These are phyloP conservation scores for Nilaparvata lugens DNA, from an alignment of 1,140 invertebrate species.

Conservation along the genomic window DNA sequence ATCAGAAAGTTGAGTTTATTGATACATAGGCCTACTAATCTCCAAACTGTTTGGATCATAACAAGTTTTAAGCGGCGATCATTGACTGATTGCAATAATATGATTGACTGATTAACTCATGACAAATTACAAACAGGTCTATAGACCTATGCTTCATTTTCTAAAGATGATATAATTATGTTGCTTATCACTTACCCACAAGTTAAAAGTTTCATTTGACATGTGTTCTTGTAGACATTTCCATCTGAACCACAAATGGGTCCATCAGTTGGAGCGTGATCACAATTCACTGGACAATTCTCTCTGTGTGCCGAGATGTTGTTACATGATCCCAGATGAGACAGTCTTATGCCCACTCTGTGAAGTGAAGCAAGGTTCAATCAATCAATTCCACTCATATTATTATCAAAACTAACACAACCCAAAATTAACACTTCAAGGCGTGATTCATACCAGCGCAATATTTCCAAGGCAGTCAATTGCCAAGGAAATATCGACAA, in stretches of 20 bases:
- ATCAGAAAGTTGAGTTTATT: too few species aligned
- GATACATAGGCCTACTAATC: too few species aligned
- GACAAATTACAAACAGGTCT: too few species aligned
- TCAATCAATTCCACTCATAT: neutral
- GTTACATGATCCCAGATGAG: constrained; percentile 76
- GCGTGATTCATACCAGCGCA: too few species aligned
- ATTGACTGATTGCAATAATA: neutral
- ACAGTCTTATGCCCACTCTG: constrained; percentile 55
- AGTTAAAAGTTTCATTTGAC: constrained; percentile 82
- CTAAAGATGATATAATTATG: too few species aligned
- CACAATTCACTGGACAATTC: constrained; percentile 79
- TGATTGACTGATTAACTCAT: neutral
- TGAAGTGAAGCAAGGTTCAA: neutral
- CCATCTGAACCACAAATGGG: constrained; percentile 88
- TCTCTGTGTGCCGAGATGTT: constrained; percentile 79
- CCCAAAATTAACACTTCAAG: too few species aligned
- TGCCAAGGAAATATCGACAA: too few species aligned
- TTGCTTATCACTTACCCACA: constrained; percentile 55
- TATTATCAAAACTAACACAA: neutral
- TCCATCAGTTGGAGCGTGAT: constrained; percentile 70
- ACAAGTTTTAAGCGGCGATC: neutral
- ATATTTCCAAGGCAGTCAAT: too few species aligned
- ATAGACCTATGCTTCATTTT: too few species aligned
- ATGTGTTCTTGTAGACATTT: constrained; percentile 87
- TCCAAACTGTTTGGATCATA: too few species aligned